phyloP scores from a whole-genome alignment of 2,888 invertebrate species.

The Gnatocerus cornutus region DNA sequence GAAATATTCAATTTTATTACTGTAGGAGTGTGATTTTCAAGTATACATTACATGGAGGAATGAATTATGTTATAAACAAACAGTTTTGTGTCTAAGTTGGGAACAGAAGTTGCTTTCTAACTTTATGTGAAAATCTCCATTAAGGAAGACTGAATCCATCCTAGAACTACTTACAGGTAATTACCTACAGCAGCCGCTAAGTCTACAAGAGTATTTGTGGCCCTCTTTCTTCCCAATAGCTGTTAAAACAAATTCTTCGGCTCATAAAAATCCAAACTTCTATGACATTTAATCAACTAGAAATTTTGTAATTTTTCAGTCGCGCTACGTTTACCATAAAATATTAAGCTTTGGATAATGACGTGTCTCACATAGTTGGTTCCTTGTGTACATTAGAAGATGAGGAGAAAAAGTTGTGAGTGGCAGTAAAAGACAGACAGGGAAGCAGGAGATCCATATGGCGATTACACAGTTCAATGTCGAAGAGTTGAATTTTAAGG shows the following conservation, averaged over 20 bases:
- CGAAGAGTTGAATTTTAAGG: slow-evolving; percentile 22
- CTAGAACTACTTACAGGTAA: slow-evolving; percentile 39
- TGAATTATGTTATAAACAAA: too few species aligned
- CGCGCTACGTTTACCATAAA: background rate
- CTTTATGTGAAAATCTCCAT: slow-evolving; percentile 41
- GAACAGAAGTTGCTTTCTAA: slow-evolving; percentile 17
- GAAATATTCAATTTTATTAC: too few species aligned
- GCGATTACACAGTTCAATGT: slow-evolving; percentile 12
- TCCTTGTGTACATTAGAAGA: slow-evolving; percentile 21
- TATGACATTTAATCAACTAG: background rate
- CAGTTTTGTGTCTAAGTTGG: too few species aligned
- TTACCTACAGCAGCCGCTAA: slow-evolving; percentile 28
- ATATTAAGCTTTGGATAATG: slow-evolving; percentile 1
- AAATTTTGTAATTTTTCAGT: background rate
- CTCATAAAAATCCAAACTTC: background rate
- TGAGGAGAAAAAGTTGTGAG: slow-evolving; percentile 22
- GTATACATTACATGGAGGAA: too few species aligned
- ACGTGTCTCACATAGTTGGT: slow-evolving; percentile 8
- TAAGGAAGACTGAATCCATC: slow-evolving; percentile 40
- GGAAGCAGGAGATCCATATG: slow-evolving; percentile 26
- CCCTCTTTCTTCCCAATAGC: slow-evolving; percentile 13
- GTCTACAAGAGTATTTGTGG: slow-evolving; percentile 25
- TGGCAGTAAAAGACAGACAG: slow-evolving; percentile 28
- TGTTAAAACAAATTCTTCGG: slow-evolving; percentile 17
- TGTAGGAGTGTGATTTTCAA: too few species aligned